phyloP scores from a whole-genome alignment of 2,797 vertebrate genomes.

The Nannoperca australis region DNA sequence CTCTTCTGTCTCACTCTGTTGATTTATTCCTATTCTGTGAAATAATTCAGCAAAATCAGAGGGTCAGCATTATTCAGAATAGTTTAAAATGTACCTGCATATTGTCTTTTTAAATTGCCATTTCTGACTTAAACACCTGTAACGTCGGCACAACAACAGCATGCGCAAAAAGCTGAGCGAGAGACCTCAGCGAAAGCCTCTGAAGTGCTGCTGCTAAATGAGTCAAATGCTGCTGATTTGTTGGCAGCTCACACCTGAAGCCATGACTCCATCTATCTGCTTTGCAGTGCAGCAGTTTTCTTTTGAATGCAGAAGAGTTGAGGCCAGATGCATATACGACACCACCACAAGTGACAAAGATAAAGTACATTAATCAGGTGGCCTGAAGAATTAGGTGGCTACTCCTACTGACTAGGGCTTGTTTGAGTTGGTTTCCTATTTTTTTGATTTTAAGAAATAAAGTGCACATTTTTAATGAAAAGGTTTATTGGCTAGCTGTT shows the following conservation, averaged over 20 bases:
- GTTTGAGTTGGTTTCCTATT: not conserved
- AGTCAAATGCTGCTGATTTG: constrained; percentile 50
- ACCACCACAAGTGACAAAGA: constrained; percentile 17
- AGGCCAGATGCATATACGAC: not conserved
- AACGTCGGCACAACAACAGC: constrained; percentile 13
- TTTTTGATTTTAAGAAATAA: not conserved
- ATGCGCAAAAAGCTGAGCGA: constrained; percentile 3
- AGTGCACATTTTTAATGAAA: not conserved
- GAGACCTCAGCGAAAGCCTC: constrained; percentile 12
- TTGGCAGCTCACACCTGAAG: constrained; percentile 53
- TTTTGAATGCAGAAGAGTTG: constrained; percentile 34
- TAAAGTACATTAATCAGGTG: constrained; percentile 38
- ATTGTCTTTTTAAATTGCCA: constrained; percentile 17
- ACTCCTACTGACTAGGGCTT: not conserved
- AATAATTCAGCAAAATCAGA: constrained; percentile 44
- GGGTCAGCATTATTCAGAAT: constrained; percentile 44
- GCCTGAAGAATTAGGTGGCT: not conserved
- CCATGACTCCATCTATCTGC: constrained; percentile 41
- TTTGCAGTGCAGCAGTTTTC: constrained; percentile 24
- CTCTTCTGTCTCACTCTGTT: constrained; percentile 8
- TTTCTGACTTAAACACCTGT: constrained; percentile 17
- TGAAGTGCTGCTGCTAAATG: constrained; percentile 29
- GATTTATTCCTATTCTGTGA: constrained; percentile 20
- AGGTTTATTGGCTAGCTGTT: not conserved
- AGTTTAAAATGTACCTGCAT: constrained; percentile 40